phyloP scores from a whole-genome alignment of 2,888 invertebrate species.

The Andrena hattorfiana region DNA sequence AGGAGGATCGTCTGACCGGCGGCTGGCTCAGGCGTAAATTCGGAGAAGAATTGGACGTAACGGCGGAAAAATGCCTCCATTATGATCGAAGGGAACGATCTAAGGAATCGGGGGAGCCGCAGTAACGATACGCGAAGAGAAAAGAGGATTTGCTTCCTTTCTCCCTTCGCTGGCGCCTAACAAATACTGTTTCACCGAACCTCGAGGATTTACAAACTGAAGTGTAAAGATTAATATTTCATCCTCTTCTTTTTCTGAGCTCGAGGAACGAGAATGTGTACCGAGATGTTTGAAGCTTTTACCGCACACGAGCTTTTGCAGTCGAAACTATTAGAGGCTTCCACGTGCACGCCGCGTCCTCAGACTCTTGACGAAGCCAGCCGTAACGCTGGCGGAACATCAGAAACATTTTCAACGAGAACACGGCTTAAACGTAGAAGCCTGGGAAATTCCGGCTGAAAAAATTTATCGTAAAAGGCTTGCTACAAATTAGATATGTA shows the following conservation, averaged over 20 bases:
- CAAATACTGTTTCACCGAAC: not conserved
- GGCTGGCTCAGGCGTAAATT: constrained; percentile 62
- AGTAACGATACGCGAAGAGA: not conserved
- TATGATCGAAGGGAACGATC: constrained; percentile 26
- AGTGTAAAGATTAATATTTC: not conserved
- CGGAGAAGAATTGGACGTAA: constrained; percentile 56
- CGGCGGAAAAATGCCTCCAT: constrained; percentile 47
- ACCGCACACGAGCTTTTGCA: not conserved
- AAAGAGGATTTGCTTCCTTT: not conserved
- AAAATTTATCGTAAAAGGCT: not conserved
- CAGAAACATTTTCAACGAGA: constrained; percentile 4
- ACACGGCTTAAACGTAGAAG: not conserved
- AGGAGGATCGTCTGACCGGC: constrained; percentile 40
- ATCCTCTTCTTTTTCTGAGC: not conserved
- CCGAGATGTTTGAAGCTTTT: not conserved
- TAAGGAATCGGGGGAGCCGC: constrained; percentile 26
- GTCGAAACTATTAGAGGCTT: constrained; percentile 10
- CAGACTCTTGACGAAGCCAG: not conserved
- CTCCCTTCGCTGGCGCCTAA: not conserved
- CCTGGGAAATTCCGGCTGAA: not conserved
- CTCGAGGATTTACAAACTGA: not conserved
- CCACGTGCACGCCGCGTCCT: not conserved
- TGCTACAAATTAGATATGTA: not conserved
- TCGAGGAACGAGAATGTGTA: not conserved
- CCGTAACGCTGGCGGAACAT: not conserved